Conservation (phyloP, 2,113 vertebrate species). For the Peromyscus californicus region DNA sequence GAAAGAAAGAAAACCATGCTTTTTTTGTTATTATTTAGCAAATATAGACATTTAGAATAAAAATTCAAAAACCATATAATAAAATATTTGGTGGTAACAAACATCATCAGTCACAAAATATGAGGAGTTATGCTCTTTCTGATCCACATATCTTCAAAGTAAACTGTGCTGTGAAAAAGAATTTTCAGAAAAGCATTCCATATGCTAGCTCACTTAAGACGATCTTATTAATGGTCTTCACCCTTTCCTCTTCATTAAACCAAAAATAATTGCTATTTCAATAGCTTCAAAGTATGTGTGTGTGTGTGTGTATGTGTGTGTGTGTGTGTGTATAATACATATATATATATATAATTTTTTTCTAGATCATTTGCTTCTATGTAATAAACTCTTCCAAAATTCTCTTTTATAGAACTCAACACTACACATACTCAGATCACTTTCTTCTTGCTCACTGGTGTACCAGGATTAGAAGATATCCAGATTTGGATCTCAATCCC, state of each 20-base stretch:
- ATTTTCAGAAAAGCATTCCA: not conserved
- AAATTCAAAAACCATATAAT: not conserved
- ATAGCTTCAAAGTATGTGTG: not conserved
- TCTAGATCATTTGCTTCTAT: not conserved
- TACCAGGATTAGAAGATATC: constrained; percentile 73
- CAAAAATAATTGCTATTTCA: not conserved
- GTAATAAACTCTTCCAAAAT: not conserved
- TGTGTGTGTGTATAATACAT: too few relatives aligned
- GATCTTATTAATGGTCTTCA: not conserved
- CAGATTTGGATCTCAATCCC: constrained; percentile 77
- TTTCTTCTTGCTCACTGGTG: constrained; percentile 71
- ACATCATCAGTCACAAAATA: not conserved
- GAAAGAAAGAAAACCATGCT: not conserved
- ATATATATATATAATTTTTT: too few relatives aligned
- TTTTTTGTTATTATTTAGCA: not conserved
- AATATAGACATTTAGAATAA: not conserved
- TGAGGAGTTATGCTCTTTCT: not conserved
- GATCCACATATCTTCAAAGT: not conserved
- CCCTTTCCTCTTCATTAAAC: too few relatives aligned
- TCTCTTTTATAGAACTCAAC: not conserved
- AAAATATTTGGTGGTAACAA: not conserved
- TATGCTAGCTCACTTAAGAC: not conserved
- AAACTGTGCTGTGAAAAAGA: not conserved
- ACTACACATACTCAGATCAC: not conserved
- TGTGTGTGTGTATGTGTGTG: too few relatives aligned